These are phyloP conservation scores for Hoplostethus atlanticus DNA, from an alignment of 2,797 vertebrate genomes.

Conservation along the genomic window DNA sequence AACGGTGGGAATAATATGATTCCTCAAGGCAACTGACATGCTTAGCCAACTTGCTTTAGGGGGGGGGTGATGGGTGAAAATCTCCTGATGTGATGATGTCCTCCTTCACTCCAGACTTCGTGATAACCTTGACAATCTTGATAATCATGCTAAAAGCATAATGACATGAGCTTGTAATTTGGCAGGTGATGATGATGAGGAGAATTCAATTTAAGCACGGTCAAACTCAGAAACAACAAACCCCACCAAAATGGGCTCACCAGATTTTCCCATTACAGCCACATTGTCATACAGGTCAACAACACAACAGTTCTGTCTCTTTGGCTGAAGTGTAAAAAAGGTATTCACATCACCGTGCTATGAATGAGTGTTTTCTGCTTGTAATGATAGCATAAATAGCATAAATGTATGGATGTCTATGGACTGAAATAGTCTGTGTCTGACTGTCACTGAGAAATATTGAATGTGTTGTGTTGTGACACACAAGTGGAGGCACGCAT, in stretches of 20 bases:
- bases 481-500: too few species aligned
- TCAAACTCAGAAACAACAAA: too few species aligned
- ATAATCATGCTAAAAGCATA: neutral
- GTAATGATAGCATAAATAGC: neutral
- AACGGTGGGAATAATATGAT: constrained; percentile 63
- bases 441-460: constrained; percentile 6
- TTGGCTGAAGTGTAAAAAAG: neutral
- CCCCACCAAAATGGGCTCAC: too few species aligned
- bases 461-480: neutral
- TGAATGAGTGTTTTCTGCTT: neutral
- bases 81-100: too few species aligned
- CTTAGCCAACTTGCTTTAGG: neutral
- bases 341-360: constrained; percentile 3
- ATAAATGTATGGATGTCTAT: neutral
- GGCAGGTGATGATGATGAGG: neutral
- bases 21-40: constrained; percentile 66
- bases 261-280: too few species aligned
- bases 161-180: neutral
- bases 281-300: too few species aligned
- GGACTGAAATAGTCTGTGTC: neutral
- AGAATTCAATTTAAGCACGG: neutral
- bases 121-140: neutral
- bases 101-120: neutral
- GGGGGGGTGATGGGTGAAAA: too few species aligned
- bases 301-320: neutral